Percentiles rank a stretch among this genome's conserved stretches.
phyloP scores from a whole-genome alignment of 92 coral and sea anemone species.

The Hydrozoanthus gracilis region DNA sequence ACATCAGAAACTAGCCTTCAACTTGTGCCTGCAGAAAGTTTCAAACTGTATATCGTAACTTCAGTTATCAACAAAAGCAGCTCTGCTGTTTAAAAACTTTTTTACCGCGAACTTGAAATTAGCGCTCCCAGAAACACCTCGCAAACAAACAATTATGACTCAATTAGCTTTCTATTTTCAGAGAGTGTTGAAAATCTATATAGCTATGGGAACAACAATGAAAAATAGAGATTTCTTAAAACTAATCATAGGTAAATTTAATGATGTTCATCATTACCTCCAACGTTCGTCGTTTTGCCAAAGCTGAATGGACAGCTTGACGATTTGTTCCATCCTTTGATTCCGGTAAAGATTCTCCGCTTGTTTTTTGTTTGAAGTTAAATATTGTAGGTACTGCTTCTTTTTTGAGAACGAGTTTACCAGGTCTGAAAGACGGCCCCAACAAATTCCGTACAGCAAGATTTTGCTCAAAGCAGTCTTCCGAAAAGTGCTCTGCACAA shows the following conservation, averaged over 20 bases:
- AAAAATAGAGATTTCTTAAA: no score
- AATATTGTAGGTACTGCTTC: constrained; percentile 17
- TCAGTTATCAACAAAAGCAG: not conserved
- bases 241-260: no score
- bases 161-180: no score
- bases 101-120: no score
- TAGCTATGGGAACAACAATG: no score
- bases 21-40: not conserved
- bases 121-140: no score
- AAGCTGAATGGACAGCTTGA: constrained; percentile 8
- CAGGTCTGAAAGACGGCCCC: constrained; percentile 20
- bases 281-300: not conserved
- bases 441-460: constrained; percentile 29
- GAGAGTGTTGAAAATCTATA: no score
- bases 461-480: constrained; percentile 51
- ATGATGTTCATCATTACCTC: not conserved
- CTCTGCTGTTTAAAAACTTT: no score
- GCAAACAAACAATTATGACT: no score
- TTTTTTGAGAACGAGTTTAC: constrained; percentile 27
- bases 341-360: constrained; percentile 26
- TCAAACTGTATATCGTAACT: not conserved
- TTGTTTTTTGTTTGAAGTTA: constrained; percentile 34
- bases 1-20: not conserved
- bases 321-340: not conserved
- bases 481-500: constrained; percentile 48